Base-by-base conservation (phyloP, 2,797 vertebrate species). In the Synanceia verrucosa region DNA sequence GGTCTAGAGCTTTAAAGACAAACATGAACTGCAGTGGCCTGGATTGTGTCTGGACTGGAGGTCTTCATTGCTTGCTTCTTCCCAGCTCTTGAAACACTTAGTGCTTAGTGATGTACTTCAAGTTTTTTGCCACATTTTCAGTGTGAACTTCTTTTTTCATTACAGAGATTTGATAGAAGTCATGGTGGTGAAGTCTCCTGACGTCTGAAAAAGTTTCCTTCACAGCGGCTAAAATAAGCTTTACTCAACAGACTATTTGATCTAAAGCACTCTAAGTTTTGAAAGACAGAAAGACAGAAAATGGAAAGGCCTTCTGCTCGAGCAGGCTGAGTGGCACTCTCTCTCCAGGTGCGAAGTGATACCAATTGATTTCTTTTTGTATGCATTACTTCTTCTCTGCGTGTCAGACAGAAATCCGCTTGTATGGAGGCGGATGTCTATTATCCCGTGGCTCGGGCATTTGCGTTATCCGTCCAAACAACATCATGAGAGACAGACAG, bases 401-500 rank as follows among this genome's bases (percentile, higher is more conserved):
- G 59, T 70, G 60, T 73, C 71, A 76, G 33, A 3, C 1, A 8
- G 13, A 52, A 63, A 44, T 39, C 12, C 28, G 46, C 6, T 23
- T 28, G 31, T 18, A 13, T 28, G 34, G 18, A 60, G 33, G n/a
- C n/a, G 21, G 14, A 5, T 8, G 26, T 43, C n/a, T 29, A 5
- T 65, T n/a, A 44, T 36, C 29, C 36, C 1, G 26, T 13, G 1
- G 50, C 56, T 51, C 56, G 0, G 33, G 6, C 23, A n/a, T 43
- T 24, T 5, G 28, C 33, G 37, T 62, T 52, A 41, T 56, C 48
- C 10, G 18, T 53, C 52, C 58, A n/a, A 46, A 26, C 13, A 58
- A 58, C 4, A 1, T 2, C 18, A 65, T 47, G 5, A 47, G 3
- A 23, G 28, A 70, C 1, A 29, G 53, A 57, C 16, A 2, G 18